Percentiles rank a stretch among this genome's conserved stretches.
Conservation (phyloP, 2,888 invertebrate species). For the Caenorhabditis uteleia region DNA sequence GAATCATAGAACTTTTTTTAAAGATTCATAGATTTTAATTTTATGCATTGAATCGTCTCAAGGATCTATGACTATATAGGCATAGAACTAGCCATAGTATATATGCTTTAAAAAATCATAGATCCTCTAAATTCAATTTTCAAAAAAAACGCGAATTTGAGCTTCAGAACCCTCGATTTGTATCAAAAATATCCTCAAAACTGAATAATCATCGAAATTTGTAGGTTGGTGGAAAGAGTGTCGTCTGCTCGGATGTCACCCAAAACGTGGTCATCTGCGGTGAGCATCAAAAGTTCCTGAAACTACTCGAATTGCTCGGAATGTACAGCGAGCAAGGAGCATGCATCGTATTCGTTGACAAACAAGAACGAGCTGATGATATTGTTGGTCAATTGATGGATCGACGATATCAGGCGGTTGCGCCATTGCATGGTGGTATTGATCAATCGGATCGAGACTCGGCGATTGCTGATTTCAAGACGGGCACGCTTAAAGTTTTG, state of each 20-base stretch:
- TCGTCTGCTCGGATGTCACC: conserved; percentile 96
- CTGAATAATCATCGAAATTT: too few species aligned
- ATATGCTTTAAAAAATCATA: not conserved
- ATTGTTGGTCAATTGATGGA: conserved; percentile 91
- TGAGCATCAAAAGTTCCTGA: conserved; percentile 96
- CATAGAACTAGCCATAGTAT: too few species aligned
- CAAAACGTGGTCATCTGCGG: conserved; percentile 90
- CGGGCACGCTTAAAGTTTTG: conserved; percentile 86
- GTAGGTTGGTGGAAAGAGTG: conserved; percentile 86
- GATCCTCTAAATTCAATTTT: too few species aligned
- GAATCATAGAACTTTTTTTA: too few species aligned
- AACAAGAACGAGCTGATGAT: conserved; percentile 77
- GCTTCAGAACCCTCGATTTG: not conserved
- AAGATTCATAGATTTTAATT: too few species aligned
- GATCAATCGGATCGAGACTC: conserved; percentile 99
- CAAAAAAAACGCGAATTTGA: too few species aligned
- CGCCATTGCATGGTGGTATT: conserved; percentile 97
- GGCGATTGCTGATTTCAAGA: conserved; percentile 95
- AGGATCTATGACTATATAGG: too few species aligned
- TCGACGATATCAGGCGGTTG: conserved; percentile 87
- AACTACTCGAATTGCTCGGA: conserved; percentile 88
- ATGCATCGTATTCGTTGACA: conserved; percentile 95
- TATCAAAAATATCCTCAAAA: too few species aligned
- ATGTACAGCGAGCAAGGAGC: conserved; percentile 76
- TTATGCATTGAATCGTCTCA: too few species aligned